These are phyloP conservation scores for Nudaria mundana DNA, from an alignment of 2,888 invertebrate species.

Conservation along the genomic window DNA sequence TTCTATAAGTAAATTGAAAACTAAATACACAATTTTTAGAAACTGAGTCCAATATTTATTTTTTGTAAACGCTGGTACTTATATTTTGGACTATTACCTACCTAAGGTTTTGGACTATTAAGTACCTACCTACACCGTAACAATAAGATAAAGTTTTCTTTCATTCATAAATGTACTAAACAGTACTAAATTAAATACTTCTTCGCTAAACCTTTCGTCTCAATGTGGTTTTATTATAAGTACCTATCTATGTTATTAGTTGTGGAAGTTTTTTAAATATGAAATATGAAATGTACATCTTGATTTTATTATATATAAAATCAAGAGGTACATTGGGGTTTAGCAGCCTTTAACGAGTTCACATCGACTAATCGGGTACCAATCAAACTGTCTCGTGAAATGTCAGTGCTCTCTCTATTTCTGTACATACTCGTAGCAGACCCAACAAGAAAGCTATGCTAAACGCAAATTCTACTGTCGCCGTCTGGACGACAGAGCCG, in stretches of 20 bases:
- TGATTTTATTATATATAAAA: too few species aligned
- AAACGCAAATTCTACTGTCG: slow-evolving; percentile 74
- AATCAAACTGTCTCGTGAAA: slow-evolving; percentile 64
- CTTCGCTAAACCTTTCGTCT: neutral
- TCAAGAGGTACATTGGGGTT: slow-evolving; percentile 41
- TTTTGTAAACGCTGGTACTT: too few species aligned
- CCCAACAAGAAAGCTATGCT: slow-evolving; percentile 75
- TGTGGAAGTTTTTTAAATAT: slow-evolving; percentile 32
- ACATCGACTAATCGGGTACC: slow-evolving; percentile 60
- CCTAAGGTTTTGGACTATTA: too few species aligned
- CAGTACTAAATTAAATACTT: neutral
- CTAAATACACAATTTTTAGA: too few species aligned
- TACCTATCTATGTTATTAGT: slow-evolving; percentile 14
- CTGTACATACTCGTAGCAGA: slow-evolving; percentile 62
- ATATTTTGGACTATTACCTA: too few species aligned
- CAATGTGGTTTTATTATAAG: slow-evolving; percentile 7
- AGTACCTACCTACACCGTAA: too few species aligned
- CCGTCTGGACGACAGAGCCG: slow-evolving; percentile 69
- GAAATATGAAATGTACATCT: slow-evolving; percentile 17
- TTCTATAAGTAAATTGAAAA: too few species aligned
- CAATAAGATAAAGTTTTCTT: too few species aligned
- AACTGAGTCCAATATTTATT: too few species aligned
- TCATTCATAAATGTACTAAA: too few species aligned
- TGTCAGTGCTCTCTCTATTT: slow-evolving; percentile 77
- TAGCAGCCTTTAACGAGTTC: slow-evolving; percentile 51